Base-by-base conservation (phyloP, 1,140 invertebrate genomes). In the Maconellicoccus hirsutus region DNA sequence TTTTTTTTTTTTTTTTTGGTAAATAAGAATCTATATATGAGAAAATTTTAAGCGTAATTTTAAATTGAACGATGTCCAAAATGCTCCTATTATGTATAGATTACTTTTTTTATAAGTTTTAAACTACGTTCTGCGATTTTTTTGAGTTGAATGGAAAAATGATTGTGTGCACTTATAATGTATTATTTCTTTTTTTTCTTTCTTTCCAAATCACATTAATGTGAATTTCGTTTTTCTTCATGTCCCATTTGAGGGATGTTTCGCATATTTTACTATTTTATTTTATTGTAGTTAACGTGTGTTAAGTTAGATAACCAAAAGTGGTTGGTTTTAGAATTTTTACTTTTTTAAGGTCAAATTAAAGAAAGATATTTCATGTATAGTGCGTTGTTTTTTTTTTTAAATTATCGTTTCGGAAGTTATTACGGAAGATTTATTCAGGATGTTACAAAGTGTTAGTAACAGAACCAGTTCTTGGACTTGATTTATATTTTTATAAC, bases 241-340 rank as follows among this genome's bases (percentile, higher is more conserved):
- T 25, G 61, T 66, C 61, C 61, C 61, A 66, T 25, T 66, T 66
- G 61, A 23, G 61, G 61, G 61, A 66, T 26, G 25, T 66, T 66
- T 66, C 61, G 61, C 8, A 66, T 66, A 66, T 66, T 66, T 52
- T 66, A 66, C 25, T 66, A 22, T 66, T 66, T 16, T 52, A 59
- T 66, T 25, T 10, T 66, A 66, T 66, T 66, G 22, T 66, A 66
- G 21, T 66, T 66, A 66, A 66, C 61, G 61, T 66, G 25, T 66
- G 61, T 66, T 66, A 66, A 66, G 61, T 66, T 66, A 66, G 25
- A 66, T 66, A 66, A 66, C 61, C 61, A 66, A 66, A 66, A 66
- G 61, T 66, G 61, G 61, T 66, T 66, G 25, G 25, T 66, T 66
- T 66, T 25, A 66, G 21, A 25, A 25, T 66, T 25, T 23, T 66